These are phyloP conservation scores for Mythimna ferrago DNA, from an alignment of 2,888 invertebrate species.

Conservation along the genomic window DNA sequence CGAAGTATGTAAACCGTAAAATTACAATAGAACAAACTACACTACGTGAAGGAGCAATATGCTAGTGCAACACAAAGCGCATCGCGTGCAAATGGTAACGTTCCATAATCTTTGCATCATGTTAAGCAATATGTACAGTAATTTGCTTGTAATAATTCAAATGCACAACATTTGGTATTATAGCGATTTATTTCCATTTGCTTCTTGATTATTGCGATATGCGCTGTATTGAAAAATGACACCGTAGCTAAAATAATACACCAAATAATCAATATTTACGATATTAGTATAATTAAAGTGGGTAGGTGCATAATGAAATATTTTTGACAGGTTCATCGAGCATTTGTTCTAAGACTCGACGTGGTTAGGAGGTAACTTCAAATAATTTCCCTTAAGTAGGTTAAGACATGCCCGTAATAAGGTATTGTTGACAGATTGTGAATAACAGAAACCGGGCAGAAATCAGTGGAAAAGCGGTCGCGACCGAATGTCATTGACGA, in stretches of 20 bases:
- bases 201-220: constrained; percentile 8
- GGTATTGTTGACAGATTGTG: constrained; percentile 33
- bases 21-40: not conserved
- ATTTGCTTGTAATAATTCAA: constrained; percentile 12
- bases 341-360: not conserved
- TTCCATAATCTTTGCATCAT: not conserved
- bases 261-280: not conserved
- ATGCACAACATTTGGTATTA: constrained; percentile 11
- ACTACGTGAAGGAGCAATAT: constrained; percentile 8
- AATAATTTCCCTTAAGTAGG: not conserved
- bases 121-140: not conserved
- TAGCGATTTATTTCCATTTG: not conserved
- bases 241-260: not conserved
- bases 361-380: constrained; percentile 9
- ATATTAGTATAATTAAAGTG: not conserved
- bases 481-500: not conserved
- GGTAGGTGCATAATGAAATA: constrained; percentile 7
- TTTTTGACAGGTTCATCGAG: constrained; percentile 35
- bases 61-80: not conserved
- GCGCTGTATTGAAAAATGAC: constrained; percentile 11
- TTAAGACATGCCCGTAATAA: constrained; percentile 15
- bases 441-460: not conserved
- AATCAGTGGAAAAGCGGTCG: not conserved
- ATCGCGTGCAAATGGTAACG: constrained; percentile 25
- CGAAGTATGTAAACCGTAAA: constrained; percentile 3